Evolutionary conservation across 2,888 invertebrate species (phyloP), one percentile per base, ranked within the genome.

Genomic region (Nipponacmea schrenckii): DNA sequence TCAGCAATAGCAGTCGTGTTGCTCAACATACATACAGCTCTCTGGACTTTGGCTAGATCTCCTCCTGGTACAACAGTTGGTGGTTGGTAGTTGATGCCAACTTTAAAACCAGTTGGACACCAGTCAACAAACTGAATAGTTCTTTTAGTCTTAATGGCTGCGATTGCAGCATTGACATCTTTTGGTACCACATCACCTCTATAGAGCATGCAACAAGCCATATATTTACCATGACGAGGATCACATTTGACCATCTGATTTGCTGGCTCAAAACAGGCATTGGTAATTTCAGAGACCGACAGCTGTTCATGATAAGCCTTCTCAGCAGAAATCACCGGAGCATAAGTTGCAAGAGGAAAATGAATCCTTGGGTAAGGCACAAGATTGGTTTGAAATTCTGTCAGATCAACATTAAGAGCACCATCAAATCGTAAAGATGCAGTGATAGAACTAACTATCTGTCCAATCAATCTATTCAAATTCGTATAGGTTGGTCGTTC

Each of bases 1-100:
- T 95, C 94, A n/a, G 94, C 93, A 84, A 96, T 95, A 80, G 96
- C 95, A 20, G 96, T 97, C 7, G 96, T 96, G 90, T 97, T 97
- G 85, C 94, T 93, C 69, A 96, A 91, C 94, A 96, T 95, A 74
- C 94, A 94, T 1, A 95, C 94, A 50, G 95, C 94, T 78, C 94
- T 91, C 74, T 96, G 81, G 27, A 94, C 91, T 74, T 92, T 93
- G 65, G 94, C 94, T 69, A 88, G 73, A 76, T 88, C 87, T 62
- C 86, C 86, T 31, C 87, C 86, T 1, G 91, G 91, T n/a, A 91
- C 90, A 46, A 93, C 93, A 0, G 93, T 92, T 0, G 96, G 94
- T 66, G 86, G 86, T 80, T 90, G 96, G 91, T 96, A 96, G 92
- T 96, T 97, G 91, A 95, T 94, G 77, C 94, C 94, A 69, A 92